Conservation (phyloP, 1,140 invertebrate genomes). For the Hermetia illucens region DNA sequence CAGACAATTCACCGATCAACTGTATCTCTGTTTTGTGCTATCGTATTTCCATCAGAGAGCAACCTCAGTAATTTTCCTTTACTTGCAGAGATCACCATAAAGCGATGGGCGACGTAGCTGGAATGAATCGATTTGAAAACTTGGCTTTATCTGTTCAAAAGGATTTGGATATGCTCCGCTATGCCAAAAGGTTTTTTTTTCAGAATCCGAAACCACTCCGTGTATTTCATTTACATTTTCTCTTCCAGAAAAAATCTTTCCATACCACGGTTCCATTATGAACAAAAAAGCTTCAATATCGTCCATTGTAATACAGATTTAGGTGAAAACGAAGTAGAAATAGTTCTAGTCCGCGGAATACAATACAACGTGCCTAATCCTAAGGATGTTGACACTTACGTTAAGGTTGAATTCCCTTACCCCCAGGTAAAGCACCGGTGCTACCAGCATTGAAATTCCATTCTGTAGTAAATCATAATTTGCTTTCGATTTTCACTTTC, state of each 20-base stretch:
- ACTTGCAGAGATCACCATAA: slow-evolving; percentile 73
- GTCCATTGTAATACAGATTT: slow-evolving; percentile 90
- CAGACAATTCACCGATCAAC: no score
- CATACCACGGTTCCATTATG: slow-evolving; percentile 87
- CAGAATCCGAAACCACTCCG: slow-evolving; percentile 1
- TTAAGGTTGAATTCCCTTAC: slow-evolving; percentile 86
- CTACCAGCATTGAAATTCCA: slow-evolving; percentile 3
- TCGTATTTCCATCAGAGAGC: no score
- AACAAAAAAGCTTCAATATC: slow-evolving; percentile 74
- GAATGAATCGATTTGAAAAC: slow-evolving; percentile 79
- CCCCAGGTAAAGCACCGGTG: slow-evolving; percentile 65
- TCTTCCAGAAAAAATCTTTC: slow-evolving; percentile 31
- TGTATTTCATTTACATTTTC: neutral
- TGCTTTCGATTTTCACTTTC: slow-evolving; percentile 2
- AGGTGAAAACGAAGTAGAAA: slow-evolving; percentile 78
- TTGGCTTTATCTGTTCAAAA: slow-evolving; percentile 69
- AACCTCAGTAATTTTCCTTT: no score
- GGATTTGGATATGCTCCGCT: slow-evolving; percentile 75
- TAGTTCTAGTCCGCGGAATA: slow-evolving; percentile 73
- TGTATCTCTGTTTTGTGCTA: no score
- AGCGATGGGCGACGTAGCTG: slow-evolving; percentile 83
- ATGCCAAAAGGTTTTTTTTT: slow-evolving; percentile 50
- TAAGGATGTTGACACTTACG: slow-evolving; percentile 86
- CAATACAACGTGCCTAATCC: slow-evolving; percentile 74
- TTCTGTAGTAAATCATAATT: slow-evolving; percentile 5